Evolutionary conservation across 2,888 invertebrate species (phyloP).

Genomic region (Harmothoe impar): DNA sequence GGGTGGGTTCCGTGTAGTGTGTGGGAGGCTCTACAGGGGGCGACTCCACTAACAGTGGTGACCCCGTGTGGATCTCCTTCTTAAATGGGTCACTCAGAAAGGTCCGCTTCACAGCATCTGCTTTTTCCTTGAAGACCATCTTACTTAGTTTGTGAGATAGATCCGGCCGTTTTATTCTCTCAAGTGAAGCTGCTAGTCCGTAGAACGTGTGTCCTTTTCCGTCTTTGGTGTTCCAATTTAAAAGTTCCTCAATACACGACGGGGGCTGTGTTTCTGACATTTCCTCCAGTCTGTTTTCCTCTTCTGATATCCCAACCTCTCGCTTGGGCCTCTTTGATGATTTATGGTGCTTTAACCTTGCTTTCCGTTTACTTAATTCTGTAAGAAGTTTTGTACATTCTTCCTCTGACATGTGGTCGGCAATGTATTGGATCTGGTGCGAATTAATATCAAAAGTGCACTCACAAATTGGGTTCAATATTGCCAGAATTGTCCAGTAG

Average conservation of each 20-base stretch:
- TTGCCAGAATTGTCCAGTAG: no score
- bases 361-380: not conserved
- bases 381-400: not conserved
- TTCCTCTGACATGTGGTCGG: not conserved
- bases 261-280: no score
- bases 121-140: constrained; percentile 8
- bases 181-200: not conserved
- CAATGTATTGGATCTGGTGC: constrained; percentile 6
- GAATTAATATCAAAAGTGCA: no score
- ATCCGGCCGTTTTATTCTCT: not conserved
- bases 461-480: no score
- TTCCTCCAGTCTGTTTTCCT: not conserved
- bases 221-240: not conserved
- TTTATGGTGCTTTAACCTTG: no score
- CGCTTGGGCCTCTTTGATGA: no score
- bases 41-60: not conserved
- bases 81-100: not conserved
- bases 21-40: not conserved
- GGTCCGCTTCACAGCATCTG: not conserved
- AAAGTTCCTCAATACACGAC: not conserved
- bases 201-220: no score
- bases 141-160: not conserved
- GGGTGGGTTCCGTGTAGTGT: not conserved
- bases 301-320: no score
- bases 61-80: constrained; percentile 12